Evolutionary conservation across 1,140 invertebrate species (phyloP).

Genomic region (Psix sp.): DNA sequence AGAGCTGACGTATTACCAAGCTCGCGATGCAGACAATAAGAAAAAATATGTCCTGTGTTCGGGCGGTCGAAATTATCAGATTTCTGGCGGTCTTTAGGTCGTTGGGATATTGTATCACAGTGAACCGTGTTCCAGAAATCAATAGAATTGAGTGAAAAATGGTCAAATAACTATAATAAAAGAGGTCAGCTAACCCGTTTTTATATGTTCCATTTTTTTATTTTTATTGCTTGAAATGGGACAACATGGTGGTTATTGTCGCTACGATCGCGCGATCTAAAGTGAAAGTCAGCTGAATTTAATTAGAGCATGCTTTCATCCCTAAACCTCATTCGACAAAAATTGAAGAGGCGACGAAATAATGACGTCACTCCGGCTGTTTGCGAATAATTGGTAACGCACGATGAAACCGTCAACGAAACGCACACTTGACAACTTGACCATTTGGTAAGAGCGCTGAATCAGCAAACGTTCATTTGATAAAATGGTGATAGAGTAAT

Average conservation of each 20-base stretch:
- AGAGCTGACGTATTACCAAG: no score
- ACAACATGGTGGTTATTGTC: conserved; percentile 20
- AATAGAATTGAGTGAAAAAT: conserved; percentile 51
- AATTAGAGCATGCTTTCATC: conserved; percentile 15
- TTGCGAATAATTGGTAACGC: conserved; percentile 41
- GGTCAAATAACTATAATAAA: conserved; percentile 49
- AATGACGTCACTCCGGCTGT: conserved; percentile 22
- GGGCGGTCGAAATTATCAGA: conserved; percentile 40
- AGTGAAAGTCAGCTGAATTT: conserved; percentile 21
- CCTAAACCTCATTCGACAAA: conserved; percentile 9
- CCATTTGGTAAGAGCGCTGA: conserved; percentile 48
- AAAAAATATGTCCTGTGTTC: conserved; percentile 36
- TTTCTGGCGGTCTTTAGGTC: conserved; percentile 19
- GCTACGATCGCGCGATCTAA: conserved; percentile 9
- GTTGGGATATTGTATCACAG: conserved; percentile 37
- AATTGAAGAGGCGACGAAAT: conserved; percentile 11
- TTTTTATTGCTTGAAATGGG: conserved; percentile 45
- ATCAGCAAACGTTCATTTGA: conserved; percentile 53
- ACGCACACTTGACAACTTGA: conserved; percentile 39
- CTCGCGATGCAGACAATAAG: conserved; percentile 14
- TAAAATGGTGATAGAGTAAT: conserved; percentile 53
- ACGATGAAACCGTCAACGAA: conserved; percentile 22
- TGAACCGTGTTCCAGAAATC: conserved; percentile 27
- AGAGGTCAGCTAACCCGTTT: conserved; percentile 49
- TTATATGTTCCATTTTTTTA: conserved; percentile 41